phyloP scores from a whole-genome alignment of 1,140 invertebrate species.

The Philotrypesis tridentata region DNA sequence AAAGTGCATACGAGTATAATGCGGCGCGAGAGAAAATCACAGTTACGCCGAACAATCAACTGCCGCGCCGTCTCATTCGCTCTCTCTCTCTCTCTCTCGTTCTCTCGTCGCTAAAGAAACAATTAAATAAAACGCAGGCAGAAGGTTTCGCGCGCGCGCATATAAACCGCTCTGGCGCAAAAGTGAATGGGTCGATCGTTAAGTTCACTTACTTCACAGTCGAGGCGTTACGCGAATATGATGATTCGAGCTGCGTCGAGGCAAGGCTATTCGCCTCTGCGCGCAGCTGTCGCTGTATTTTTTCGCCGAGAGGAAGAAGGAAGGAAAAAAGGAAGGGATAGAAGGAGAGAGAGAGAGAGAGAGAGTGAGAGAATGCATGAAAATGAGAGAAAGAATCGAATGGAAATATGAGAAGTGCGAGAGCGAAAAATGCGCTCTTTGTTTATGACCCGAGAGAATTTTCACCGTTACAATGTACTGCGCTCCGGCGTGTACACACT shows the following conservation, averaged over 20 bases:
- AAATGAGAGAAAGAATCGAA: neutral
- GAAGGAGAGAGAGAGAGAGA: slow-evolving; percentile 9
- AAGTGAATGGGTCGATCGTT: slow-evolving; percentile 50
- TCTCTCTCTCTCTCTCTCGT: neutral
- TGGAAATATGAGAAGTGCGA: slow-evolving; percentile 37
- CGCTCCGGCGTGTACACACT: too few relatives aligned
- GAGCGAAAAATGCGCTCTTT: neutral
- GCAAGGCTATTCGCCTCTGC: slow-evolving; percentile 63
- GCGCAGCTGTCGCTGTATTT: slow-evolving; percentile 60
- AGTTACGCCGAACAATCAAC: neutral
- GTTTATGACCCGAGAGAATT: neutral
- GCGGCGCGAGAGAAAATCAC: neutral
- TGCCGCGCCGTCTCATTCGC: neutral
- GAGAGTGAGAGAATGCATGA: slow-evolving; percentile 7
- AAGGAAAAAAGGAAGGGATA: neutral
- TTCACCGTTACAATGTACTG: slow-evolving; percentile 1
- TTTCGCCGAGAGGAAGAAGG: slow-evolving; percentile 4
- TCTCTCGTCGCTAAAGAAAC: slow-evolving; percentile 5
- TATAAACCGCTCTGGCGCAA: slow-evolving; percentile 45
- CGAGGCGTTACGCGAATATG: slow-evolving; percentile 55
- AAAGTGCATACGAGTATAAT: neutral
- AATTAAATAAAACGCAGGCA: slow-evolving; percentile 37
- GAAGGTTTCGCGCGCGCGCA: slow-evolving; percentile 18
- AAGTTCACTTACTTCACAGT: slow-evolving; percentile 15
- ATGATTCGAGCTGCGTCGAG: slow-evolving; percentile 62